These are phyloP conservation scores for Fabriciana adippe DNA, from an alignment of 2,888 invertebrate species.

Conservation along the genomic window DNA sequence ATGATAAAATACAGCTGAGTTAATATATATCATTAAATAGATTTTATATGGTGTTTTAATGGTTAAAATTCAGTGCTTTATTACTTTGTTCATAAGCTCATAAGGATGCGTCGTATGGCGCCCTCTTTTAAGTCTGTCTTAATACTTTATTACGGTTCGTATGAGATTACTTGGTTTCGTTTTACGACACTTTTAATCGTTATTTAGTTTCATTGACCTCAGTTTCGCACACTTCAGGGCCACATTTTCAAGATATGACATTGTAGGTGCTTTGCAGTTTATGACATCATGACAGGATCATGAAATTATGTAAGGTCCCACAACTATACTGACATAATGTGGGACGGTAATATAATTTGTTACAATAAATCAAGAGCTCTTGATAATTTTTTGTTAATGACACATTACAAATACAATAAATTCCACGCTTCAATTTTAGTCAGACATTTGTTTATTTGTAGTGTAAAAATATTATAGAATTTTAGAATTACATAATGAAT, in stretches of 20 bases:
- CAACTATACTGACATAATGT: background rate
- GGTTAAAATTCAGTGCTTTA: constrained; percentile 37
- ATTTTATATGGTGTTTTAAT: constrained; percentile 30
- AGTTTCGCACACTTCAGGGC: constrained; percentile 23
- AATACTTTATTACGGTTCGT: constrained; percentile 66
- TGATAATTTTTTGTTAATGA: no score
- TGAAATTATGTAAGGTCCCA: constrained; percentile 7
- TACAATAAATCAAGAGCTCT: no score
- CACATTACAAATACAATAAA: no score
- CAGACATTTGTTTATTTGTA: no score
- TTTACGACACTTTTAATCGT: constrained; percentile 71
- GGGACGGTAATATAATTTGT: no score
- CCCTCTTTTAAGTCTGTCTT: constrained; percentile 40
- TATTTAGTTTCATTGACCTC: constrained; percentile 55
- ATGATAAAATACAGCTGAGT: constrained; percentile 11
- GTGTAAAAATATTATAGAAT: no score
- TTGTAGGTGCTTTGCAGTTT: constrained; percentile 20
- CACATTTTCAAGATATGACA: constrained; percentile 33
- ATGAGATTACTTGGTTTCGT: constrained; percentile 60
- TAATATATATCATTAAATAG: constrained; percentile 18
- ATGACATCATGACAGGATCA: constrained; percentile 4
- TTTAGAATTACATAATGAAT: no score
- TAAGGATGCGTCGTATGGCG: constrained; percentile 34
- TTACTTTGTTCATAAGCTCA: constrained; percentile 39
- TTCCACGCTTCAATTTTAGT: no score